Evolutionary conservation across 2,888 invertebrate genomes (phyloP), one percentile per base, ranked within the genome.

Genomic region (Aradus depressus): DNA sequence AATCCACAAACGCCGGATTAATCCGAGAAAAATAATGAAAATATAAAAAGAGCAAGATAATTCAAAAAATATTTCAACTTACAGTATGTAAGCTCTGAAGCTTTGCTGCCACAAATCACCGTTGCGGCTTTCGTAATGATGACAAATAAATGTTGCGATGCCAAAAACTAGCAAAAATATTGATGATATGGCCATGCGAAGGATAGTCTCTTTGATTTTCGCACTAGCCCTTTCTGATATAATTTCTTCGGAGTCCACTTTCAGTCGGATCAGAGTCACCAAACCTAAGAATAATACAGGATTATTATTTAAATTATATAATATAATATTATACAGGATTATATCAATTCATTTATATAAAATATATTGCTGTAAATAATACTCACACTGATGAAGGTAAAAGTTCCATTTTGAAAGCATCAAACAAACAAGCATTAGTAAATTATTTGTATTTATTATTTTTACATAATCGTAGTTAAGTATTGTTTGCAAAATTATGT

Each of bases 201-300:
- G 79, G 56, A 92, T 91, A 37, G 86, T 89, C 61, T 84, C 80
- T 28, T 83, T 79, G 57, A 93, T 88, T 70, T 91, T 91, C 61
- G 82, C 78, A 59, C 84, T 84, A 1, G 87, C 88, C 60, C 83
- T 80, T 45, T 82, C 79, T 0, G 88, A 86, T 61, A 92, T 85
- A 54, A 90, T 82, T 62, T 85, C 85, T 58, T 81, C 81, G 59
- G 87, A 85, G 48, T 83, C 84, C 58, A 84, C 81, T 61, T 86
- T 85, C 26, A 92, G 75, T 55, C 79, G 79, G 54, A 89, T 77
- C 48, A 93, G 70, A 12, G 85, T 84, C 50, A 84, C 74, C 60
- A 92, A 75, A 53, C 84, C 86, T 85, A 64, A 2, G 66, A 68
- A 53, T 57, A 50, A 52, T 61, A 58, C n/a, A 42, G 4, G n/a